These are phyloP conservation scores for Prosopocoilus inquinatus DNA, from an alignment of 2,888 invertebrate species.

Conservation along the genomic window DNA sequence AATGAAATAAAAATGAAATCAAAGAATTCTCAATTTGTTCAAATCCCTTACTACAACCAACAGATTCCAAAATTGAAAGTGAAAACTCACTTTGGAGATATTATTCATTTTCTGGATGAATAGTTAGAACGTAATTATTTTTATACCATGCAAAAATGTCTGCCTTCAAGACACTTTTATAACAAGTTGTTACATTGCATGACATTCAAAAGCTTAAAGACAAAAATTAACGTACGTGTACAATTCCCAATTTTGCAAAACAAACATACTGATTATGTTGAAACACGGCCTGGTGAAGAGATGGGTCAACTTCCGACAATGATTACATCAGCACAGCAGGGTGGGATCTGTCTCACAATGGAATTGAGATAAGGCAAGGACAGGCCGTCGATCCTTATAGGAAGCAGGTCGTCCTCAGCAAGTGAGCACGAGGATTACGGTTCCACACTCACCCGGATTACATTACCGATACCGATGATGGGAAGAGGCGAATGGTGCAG, in stretches of 20 bases:
- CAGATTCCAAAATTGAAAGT: too few species aligned
- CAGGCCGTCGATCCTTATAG: slow-evolving; percentile 27
- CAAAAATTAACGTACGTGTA: too few species aligned
- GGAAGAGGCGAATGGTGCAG: slow-evolving; percentile 8
- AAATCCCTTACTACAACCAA: too few species aligned
- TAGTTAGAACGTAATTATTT: background rate
- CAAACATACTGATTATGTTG: too few species aligned
- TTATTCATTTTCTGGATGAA: background rate
- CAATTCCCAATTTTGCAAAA: too few species aligned
- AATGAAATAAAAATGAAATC: too few species aligned
- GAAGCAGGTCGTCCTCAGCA: slow-evolving; percentile 35
- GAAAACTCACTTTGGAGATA: background rate
- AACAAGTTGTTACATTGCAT: too few species aligned
- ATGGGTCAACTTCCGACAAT: slow-evolving; percentile 22
- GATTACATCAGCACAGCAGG: slow-evolving; percentile 17
- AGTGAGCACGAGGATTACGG: slow-evolving; percentile 32
- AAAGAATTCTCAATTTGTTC: too few species aligned
- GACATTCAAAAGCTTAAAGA: too few species aligned
- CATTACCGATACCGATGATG: slow-evolving; percentile 35
- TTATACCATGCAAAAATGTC: too few species aligned
- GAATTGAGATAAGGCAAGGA: slow-evolving; percentile 14
- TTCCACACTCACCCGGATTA: slow-evolving; percentile 34
- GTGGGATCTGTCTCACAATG: background rate
- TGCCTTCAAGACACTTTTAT: too few species aligned
- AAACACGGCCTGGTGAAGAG: background rate